phyloP scores from a whole-genome alignment of 2,797 vertebrate species.

The Myiotriccus ornatus region DNA sequence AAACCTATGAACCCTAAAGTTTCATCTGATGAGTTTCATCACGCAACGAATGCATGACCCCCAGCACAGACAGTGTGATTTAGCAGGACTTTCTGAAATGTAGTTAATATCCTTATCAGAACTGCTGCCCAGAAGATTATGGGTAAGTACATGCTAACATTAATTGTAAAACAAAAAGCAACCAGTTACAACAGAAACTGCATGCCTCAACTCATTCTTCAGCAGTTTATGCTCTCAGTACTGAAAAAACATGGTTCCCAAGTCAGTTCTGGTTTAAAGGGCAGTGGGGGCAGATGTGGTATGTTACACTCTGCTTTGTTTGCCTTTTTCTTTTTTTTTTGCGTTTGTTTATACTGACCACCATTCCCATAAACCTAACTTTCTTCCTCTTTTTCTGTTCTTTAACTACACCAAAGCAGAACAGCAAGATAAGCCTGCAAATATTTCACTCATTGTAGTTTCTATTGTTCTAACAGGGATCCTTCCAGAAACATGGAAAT shows the following conservation, averaged over 20 bases:
- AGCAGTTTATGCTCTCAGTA: not conserved
- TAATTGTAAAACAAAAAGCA: not conserved
- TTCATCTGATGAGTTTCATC: not conserved
- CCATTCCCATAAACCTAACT: not conserved
- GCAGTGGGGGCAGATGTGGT: accelerated
- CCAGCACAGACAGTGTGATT: not conserved
- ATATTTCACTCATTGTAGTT: not conserved
- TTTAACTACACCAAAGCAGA: not conserved
- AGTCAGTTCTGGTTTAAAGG: not conserved
- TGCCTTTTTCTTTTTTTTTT: not conserved
- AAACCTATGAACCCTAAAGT: not conserved
- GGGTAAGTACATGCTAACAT: not conserved
- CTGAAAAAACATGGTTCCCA: not conserved
- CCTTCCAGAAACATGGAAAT: not conserved
- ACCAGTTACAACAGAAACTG: not conserved
- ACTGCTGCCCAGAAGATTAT: not conserved
- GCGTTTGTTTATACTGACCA: not conserved
- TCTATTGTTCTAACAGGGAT: not conserved
- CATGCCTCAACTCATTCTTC: not conserved
- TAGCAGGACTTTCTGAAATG: not conserved
- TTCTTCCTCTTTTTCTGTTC: not conserved
- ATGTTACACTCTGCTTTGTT: not conserved
- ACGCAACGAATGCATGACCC: not conserved
- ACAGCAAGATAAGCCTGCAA: not conserved
- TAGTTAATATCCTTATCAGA: not conserved